Percentiles rank a stretch among this genome's conserved stretches.
phyloP scores from a whole-genome alignment of 1,140 invertebrate species.

The Bombus difficillimus region DNA sequence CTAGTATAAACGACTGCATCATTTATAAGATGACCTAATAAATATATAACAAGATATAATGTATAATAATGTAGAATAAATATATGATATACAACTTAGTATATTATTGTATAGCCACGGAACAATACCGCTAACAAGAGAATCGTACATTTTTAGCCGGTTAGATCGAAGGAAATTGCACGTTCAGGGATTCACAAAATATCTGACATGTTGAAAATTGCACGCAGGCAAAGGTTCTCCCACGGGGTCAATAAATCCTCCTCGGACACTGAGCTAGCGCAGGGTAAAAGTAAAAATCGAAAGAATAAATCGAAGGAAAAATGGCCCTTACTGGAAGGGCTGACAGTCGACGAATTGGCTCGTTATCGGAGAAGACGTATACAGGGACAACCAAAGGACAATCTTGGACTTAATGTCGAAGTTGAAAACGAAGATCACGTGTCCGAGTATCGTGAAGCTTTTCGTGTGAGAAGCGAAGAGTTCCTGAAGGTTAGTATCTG shows the following conservation, averaged over 20 bases:
- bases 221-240: conserved; percentile 68
- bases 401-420: conserved; percentile 63
- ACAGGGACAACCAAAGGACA: conserved; percentile 75
- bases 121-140: no score
- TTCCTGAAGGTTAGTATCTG: conserved; percentile 60
- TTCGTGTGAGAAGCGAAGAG: conserved; percentile 72
- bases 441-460: conserved; percentile 77
- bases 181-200: background rate
- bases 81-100: no score
- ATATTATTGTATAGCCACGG: no score
- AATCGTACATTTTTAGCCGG: no score
- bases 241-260: conserved; percentile 70
- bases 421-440: conserved; percentile 59
- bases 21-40: no score
- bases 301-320: conserved; percentile 67
- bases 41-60: no score
- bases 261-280: conserved; percentile 79
- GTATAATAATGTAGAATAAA: no score
- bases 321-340: conserved; percentile 81
- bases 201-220: background rate
- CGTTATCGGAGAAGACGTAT: conserved; percentile 82
- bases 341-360: conserved; percentile 84
- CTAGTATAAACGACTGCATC: no score
- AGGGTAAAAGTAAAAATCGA: conserved; percentile 66
- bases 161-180: background rate